Evolutionary conservation across 2,113 vertebrate genomes (phyloP), one percentile per base, ranked within the genome.

Genomic region (Fukomys damarensis): DNA sequence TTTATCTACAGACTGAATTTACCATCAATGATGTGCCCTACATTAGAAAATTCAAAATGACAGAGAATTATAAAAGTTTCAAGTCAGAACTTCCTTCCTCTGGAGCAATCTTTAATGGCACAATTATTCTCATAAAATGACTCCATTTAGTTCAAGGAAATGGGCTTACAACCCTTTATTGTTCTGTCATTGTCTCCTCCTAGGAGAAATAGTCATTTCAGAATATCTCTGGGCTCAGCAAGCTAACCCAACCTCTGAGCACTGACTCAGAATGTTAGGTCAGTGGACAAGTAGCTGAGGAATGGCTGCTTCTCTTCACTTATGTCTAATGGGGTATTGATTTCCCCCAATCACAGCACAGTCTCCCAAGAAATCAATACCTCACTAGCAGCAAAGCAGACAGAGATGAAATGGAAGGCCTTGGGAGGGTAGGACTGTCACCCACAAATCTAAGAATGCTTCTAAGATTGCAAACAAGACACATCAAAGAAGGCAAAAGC

Each of bases 261-360:
- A 70, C 46, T 70, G 49, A 5, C 49, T 28, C 0, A 49, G 3
- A 65, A 77, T 61, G 83, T 66, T 43, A 93, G 86, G 84, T 87
- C 86, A 91, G 68, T 22, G 82, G 70, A 96, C 84, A 85, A 90
- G 72, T 66, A 11, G 28, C 66, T 32, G n/a, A 61, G 80, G 26
- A 86, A 52, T 63, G 92, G 84, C 92, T 5, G 35, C 52, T 14
- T 28, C 54, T 83, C 49, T 66, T 94, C 80, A 49, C 32, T 88
- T 79, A 68, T 94, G 82, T 84, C 87, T 98, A 98, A 98, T 96
- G 97, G 97, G 97, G 97, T 98, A 98, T 98, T 98, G 98, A 98
- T 98, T 97, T 58, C 58, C 32, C 63, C 76, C 96, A 84, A 84
- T 76, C 92, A 38, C 17, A 68, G 82, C 56, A 49, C 66, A 32